Base-by-base conservation (phyloP, 2,113 vertebrate genomes). In the Eubucco bourcierii region DNA sequence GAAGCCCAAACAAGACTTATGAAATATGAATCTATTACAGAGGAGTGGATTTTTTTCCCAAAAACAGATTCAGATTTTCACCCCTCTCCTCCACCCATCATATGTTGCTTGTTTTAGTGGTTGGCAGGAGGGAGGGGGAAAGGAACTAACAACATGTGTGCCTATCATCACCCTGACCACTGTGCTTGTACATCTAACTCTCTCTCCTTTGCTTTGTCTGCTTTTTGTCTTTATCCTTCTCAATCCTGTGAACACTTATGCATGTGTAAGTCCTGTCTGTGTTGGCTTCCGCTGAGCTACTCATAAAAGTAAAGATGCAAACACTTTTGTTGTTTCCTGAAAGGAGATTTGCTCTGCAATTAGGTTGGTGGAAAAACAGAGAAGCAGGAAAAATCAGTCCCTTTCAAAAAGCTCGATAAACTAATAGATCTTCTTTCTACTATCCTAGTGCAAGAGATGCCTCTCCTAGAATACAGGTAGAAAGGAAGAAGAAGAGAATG, bases 131-230 rank as follows among this genome's bases (percentile, higher is more conserved):
- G 96, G 89, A 96, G 94, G 90, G 79, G 85, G 94, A 95, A 84
- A 96, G 94, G 95, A 96, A 95, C 93, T 96, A 72, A 67, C 89
- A 96, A 94, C 96, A 96, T 94, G 90, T 96, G 95, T 94, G 93
- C 91, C 85, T 95, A 96, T 95, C 95, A 95, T 96, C 96, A 96
- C 96, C 90, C 87, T 94, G 96, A 96, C 95, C 90, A 91, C 94
- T 96, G 94, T 0, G 24, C 80, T 85, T 65, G 79, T 84, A 95
- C 6, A 6, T 91, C 91, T 92, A 86, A 94, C 87, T 87, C 0
- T 0, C 70, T 94, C 87, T 29, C 84, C 56, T 90, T 87, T 25
- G 76, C 85, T 93, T 95, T 66, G 75, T 61, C 94, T 94, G 92
- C 50, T 79, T 77, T 94, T 85, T 75, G 68, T 90, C 90, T 87